Conservation (phyloP, 2,113 vertebrate species). For the Puffinus mauretanicus region DNA sequence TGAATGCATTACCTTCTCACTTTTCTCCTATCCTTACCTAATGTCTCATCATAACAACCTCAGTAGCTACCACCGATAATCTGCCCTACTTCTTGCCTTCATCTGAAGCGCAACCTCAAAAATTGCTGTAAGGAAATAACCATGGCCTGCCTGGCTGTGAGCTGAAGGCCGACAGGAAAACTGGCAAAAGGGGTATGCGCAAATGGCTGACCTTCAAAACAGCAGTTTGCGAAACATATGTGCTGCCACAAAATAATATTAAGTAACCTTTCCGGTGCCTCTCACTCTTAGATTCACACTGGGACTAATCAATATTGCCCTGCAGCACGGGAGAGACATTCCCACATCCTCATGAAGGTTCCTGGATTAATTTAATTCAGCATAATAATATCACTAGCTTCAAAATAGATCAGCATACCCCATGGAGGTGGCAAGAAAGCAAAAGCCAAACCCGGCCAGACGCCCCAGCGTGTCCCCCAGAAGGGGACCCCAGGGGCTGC, state of each 20-base stretch:
- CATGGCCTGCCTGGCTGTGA: not conserved
- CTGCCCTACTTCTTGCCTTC: not conserved
- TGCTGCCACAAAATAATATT: not conserved
- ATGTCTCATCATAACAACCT: not conserved
- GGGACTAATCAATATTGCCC: not conserved
- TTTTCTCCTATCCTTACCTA: not conserved
- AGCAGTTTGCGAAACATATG: not conserved
- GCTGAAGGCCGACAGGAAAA: not conserved
- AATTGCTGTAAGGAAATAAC: not conserved
- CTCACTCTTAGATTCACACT: not conserved
- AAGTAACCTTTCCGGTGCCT: not conserved
- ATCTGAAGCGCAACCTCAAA: not conserved
- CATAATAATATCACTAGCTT: not conserved
- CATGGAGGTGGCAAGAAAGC: not conserved
- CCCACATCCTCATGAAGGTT: not conserved
- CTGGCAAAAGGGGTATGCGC: not conserved
- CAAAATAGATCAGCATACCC: not conserved
- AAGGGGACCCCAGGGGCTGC: not conserved
- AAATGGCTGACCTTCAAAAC: constrained; percentile 12
- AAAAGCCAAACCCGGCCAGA: not conserved
- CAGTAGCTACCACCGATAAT: not conserved
- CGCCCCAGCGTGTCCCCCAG: not conserved
- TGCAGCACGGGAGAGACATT: not conserved
- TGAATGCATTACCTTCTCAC: not conserved
- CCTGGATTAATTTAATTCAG: not conserved